phyloP scores from a whole-genome alignment of 2,888 invertebrate genomes.

The Cheilosia impressa region DNA sequence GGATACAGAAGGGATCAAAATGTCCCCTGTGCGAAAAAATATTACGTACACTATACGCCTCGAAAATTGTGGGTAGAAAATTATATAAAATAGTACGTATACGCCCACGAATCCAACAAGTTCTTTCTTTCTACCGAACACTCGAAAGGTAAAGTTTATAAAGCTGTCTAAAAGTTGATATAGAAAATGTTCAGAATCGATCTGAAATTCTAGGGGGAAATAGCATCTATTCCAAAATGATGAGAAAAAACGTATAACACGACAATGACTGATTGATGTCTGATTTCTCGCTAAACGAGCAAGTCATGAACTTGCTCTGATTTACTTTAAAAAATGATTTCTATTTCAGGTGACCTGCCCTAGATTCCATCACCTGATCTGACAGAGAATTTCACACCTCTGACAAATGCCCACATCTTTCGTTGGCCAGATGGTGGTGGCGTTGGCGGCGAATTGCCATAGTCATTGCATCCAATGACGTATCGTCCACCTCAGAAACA shows the following conservation, averaged over 20 bases:
- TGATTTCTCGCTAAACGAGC: not conserved
- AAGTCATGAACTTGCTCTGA: conserved; percentile 19
- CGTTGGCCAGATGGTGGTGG: conserved; percentile 4
- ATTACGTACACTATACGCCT: not conserved
- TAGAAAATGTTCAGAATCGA: no score
- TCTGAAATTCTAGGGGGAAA: no score
- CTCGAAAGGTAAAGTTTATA: not conserved
- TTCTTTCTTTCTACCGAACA: not conserved
- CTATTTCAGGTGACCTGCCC: conserved; percentile 32
- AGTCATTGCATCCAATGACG: conserved; percentile 11
- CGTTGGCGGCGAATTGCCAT: conserved; percentile 6
- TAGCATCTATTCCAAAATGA: no score
- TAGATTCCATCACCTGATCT: conserved; percentile 7
- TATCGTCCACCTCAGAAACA: not conserved
- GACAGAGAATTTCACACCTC: conserved; percentile 17
- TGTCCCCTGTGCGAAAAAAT: no score
- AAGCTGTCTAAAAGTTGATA: no score
- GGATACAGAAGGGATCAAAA: not conserved
- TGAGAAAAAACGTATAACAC: no score
- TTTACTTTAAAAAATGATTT: conserved; percentile 11
- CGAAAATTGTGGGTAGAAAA: not conserved
- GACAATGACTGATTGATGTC: no score
- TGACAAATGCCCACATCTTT: conserved; percentile 3
- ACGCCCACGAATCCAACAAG: not conserved
- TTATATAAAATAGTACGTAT: not conserved